A percentile compares a stretch with the other conserved stretches of the same genome.
phyloP scores from a whole-genome alignment of 2,113 vertebrate species.

The Myiozetetes cayanensis region DNA sequence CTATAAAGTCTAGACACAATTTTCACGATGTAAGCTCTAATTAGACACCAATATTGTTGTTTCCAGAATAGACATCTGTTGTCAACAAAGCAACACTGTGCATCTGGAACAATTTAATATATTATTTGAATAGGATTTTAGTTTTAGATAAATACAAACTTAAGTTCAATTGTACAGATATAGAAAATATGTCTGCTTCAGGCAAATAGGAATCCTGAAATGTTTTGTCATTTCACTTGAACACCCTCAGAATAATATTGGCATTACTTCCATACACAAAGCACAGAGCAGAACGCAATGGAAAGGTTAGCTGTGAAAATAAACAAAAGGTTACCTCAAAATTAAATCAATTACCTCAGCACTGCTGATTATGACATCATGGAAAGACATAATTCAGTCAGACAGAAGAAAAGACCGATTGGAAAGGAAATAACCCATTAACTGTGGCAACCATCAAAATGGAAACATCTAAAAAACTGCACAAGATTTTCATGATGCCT shows the following conservation, averaged over 20 bases:
- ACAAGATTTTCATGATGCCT: neutral
- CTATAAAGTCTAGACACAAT: neutral
- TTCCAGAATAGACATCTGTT: conserved; percentile 16
- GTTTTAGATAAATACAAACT: neutral
- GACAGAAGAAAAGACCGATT: neutral
- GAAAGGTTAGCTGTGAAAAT: neutral
- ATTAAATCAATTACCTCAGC: neutral
- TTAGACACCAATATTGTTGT: neutral
- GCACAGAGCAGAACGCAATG: neutral
- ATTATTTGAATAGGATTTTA: neutral
- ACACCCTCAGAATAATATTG: neutral
- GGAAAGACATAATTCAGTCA: neutral
- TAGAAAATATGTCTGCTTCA: neutral
- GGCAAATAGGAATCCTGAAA: neutral
- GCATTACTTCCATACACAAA: neutral
- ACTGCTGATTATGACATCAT: neutral
- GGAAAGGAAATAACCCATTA: neutral
- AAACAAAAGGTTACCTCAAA: neutral
- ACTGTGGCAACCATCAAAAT: neutral
- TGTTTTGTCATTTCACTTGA: neutral
- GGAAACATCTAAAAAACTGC: neutral
- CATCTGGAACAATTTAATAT: conserved; percentile 1
- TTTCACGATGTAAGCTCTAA: neutral
- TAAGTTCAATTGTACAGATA: neutral
- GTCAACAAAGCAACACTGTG: neutral